These are phyloP conservation scores for Carposina sasakii DNA, from an alignment of 1,140 invertebrate species.

Conservation along the genomic window DNA sequence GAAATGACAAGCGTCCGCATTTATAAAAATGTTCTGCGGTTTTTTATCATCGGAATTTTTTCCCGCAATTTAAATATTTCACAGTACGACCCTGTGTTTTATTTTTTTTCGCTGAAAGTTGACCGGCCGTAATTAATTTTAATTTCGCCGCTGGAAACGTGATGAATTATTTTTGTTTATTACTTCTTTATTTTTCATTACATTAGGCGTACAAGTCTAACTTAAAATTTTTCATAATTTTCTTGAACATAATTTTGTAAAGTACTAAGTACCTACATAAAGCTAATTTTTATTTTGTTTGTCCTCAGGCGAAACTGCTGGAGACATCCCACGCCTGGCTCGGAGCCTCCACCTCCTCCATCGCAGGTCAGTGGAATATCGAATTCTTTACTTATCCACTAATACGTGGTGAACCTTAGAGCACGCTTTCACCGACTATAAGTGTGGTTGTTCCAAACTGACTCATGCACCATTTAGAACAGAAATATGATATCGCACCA, in stretches of 20 bases:
- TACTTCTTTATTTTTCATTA: too few species aligned
- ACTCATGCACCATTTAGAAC: background rate
- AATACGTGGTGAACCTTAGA: background rate
- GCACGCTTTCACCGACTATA: background rate
- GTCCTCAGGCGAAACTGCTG: slow-evolving; percentile 90
- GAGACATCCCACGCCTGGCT: slow-evolving; percentile 92
- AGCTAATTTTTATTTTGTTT: too few species aligned
- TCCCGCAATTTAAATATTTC: slow-evolving; percentile 7
- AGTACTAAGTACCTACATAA: too few species aligned
- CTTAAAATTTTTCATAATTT: too few species aligned
- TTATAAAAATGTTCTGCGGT: slow-evolving; percentile 14
- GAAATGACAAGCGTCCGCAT: slow-evolving; percentile 14
- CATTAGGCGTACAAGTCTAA: too few species aligned
- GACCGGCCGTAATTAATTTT: too few species aligned
- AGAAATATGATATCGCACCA: background rate
- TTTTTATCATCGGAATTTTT: slow-evolving; percentile 5
- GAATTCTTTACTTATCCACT: slow-evolving; percentile 2
- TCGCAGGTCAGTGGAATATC: slow-evolving; percentile 84
- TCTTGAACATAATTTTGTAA: too few species aligned
- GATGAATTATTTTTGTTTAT: too few species aligned
- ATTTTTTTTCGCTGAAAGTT: too few species aligned
- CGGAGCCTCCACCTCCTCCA: slow-evolving; percentile 87
- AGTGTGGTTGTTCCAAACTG: too few species aligned
- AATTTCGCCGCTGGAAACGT: too few species aligned
- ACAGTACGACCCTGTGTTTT: background rate